These are phyloP conservation scores for Euphydryas editha DNA, from an alignment of 2,888 invertebrate species.

Conservation along the genomic window DNA sequence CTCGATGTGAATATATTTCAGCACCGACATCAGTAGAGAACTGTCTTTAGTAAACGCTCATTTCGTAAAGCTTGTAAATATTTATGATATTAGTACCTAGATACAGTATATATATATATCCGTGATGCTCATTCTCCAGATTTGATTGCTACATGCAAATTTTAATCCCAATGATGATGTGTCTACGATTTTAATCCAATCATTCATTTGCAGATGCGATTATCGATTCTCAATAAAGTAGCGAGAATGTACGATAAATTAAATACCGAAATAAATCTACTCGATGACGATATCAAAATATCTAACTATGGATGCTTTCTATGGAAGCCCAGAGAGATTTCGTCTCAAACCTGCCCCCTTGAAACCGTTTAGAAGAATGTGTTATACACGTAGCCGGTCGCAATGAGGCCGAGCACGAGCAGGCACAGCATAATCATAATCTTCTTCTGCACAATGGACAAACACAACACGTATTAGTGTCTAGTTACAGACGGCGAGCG, in stretches of 20 bases:
- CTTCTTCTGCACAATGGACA: constrained; percentile 92
- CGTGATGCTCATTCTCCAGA: constrained; percentile 26
- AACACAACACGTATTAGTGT: constrained; percentile 77
- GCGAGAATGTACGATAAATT: constrained; percentile 28
- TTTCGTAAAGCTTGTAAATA: neutral
- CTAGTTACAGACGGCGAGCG: constrained; percentile 64
- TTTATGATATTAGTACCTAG: neutral
- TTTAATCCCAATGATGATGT: constrained; percentile 51
- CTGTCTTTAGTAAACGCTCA: neutral
- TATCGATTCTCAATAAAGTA: constrained; percentile 40
- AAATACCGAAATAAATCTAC: constrained; percentile 49
- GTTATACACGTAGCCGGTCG: constrained; percentile 82
- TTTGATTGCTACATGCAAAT: constrained; percentile 62
- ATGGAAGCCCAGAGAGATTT: constrained; percentile 60
- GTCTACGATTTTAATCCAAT: constrained; percentile 50
- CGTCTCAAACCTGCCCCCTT: constrained; percentile 79
- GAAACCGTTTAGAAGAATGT: constrained; percentile 78
- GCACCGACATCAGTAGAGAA: neutral
- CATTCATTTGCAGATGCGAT: constrained; percentile 36
- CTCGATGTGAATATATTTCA: neutral
- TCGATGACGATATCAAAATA: constrained; percentile 52
- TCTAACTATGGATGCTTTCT: constrained; percentile 65
- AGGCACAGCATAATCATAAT: constrained; percentile 96
- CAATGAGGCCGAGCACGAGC: constrained; percentile 90
- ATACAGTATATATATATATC: constrained; percentile 13